These are phyloP conservation scores for Tetrao urogallus DNA, from an alignment of 2,113 vertebrate species.

Conservation along the genomic window DNA sequence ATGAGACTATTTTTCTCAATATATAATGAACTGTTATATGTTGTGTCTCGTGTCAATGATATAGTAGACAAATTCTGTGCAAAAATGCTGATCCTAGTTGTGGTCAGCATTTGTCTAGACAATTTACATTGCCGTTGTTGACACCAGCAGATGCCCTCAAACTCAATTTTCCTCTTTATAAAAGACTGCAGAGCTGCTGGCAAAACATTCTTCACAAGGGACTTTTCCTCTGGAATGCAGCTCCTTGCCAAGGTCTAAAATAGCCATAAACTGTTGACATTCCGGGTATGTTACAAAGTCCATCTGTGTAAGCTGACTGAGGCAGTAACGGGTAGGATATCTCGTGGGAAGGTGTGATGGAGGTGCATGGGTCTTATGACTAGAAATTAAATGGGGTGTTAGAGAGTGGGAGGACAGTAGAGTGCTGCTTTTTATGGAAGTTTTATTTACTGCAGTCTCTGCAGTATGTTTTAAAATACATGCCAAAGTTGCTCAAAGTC, in stretches of 20 bases:
- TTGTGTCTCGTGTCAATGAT: not conserved
- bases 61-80: not conserved
- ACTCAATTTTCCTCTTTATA: not conserved
- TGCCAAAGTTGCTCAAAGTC: constrained; percentile 23
- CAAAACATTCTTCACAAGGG: constrained; percentile 28
- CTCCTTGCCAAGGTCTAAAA: constrained; percentile 64
- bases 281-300: constrained; percentile 35
- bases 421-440: constrained; percentile 49
- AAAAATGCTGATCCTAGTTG: constrained; percentile 40
- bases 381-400: constrained; percentile 62
- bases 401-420: constrained; percentile 61
- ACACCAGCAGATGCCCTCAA: constrained; percentile 39
- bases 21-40: not conserved
- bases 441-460: constrained; percentile 48
- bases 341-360: constrained; percentile 58
- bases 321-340: constrained; percentile 48
- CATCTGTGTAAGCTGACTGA: constrained; percentile 59
- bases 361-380: constrained; percentile 48
- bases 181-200: constrained; percentile 26
- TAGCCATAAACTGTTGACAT: constrained; percentile 60
- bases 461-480: constrained; percentile 44
- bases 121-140: constrained; percentile 20
- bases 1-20: constrained; percentile 9
- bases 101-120: constrained; percentile 42
- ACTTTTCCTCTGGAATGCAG: constrained; percentile 58